These are phyloP conservation scores for Pseudopleuronectes americanus DNA, from an alignment of 2,797 vertebrate genomes.

Conservation along the genomic window DNA sequence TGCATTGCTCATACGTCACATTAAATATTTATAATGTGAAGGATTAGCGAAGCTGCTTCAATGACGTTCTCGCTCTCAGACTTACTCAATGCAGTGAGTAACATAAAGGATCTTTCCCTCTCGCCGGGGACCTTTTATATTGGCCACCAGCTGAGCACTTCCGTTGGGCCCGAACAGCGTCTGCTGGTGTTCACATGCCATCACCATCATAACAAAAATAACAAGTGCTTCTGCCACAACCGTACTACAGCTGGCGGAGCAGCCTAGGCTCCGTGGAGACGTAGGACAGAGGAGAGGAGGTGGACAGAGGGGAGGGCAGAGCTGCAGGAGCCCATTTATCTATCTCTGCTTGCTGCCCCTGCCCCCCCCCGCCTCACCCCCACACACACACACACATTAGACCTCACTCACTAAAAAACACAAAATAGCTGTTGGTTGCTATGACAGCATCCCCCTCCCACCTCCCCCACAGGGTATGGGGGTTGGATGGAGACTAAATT, in stretches of 20 bases:
- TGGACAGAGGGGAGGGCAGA: slow-evolving; percentile 23
- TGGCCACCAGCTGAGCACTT: slow-evolving; percentile 27
- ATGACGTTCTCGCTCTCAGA: slow-evolving; percentile 15
- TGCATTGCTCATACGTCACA: slow-evolving; percentile 54
- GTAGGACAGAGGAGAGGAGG: slow-evolving; percentile 31
- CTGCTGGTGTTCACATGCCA: slow-evolving; percentile 49
- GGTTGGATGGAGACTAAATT: slow-evolving; percentile 76
- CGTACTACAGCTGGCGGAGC: slow-evolving; percentile 30
- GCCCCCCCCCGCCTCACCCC: slow-evolving; percentile 52
- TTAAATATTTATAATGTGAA: slow-evolving; percentile 59
- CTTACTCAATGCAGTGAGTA: background rate
- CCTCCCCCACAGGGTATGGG: slow-evolving; percentile 72
- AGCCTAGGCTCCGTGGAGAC: slow-evolving; percentile 22
- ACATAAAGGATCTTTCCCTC: slow-evolving; percentile 3
- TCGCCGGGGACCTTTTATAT: slow-evolving; percentile 1
- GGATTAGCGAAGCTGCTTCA: slow-evolving; percentile 48
- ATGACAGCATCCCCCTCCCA: slow-evolving; percentile 75
- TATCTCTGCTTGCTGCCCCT: slow-evolving; percentile 37
- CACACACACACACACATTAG: slow-evolving; percentile 38
- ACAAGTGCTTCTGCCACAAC: slow-evolving; percentile 62
- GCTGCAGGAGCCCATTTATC: slow-evolving; percentile 43
- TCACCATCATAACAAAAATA: slow-evolving; percentile 54
- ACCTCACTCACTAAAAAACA: slow-evolving; percentile 78
- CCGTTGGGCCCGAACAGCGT: background rate
- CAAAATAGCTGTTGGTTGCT: slow-evolving; percentile 84